phyloP scores from a whole-genome alignment of 1,140 invertebrate genomes.

The Dendrolimus kikuchii region DNA sequence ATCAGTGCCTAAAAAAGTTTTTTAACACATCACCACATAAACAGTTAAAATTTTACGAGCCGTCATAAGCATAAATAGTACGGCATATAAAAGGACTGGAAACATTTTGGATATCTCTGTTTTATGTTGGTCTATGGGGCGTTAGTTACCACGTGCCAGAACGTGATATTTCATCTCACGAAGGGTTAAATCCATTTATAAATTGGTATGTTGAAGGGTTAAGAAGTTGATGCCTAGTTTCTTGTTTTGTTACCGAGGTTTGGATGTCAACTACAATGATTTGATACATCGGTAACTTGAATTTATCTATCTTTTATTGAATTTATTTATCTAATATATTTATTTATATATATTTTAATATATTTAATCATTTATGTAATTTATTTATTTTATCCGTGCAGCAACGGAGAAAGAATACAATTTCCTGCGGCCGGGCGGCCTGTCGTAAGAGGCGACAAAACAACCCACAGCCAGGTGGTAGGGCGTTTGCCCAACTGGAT shows the following conservation, averaged over 20 bases:
- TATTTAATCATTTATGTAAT: no score
- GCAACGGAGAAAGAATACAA: no score
- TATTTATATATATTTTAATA: no score
- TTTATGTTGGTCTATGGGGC: constrained; percentile 43
- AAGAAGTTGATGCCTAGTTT: neutral
- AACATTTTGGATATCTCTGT: constrained; percentile 30
- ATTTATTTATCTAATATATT: no score
- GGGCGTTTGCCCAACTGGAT: no score
- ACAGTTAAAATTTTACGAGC: constrained; percentile 20
- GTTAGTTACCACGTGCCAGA: constrained; percentile 41
- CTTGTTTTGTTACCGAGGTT: neutral
- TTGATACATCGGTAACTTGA: no score
- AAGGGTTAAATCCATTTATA: constrained; percentile 4
- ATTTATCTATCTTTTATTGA: no score
- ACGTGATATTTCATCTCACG: constrained; percentile 39
- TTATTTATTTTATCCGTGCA: no score
- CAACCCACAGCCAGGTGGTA: no score
- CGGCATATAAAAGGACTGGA: constrained; percentile 23
- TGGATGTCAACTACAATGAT: no score
- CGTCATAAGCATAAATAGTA: constrained; percentile 25
- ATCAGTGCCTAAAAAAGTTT: constrained; percentile 23
- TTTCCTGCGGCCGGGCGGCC: no score
- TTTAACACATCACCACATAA: constrained; percentile 5
- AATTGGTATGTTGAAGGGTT: constrained; percentile 1
- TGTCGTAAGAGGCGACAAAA: no score